These are phyloP conservation scores for Conus betulinus DNA, from an alignment of 1,140 invertebrate species.

Conservation along the genomic window DNA sequence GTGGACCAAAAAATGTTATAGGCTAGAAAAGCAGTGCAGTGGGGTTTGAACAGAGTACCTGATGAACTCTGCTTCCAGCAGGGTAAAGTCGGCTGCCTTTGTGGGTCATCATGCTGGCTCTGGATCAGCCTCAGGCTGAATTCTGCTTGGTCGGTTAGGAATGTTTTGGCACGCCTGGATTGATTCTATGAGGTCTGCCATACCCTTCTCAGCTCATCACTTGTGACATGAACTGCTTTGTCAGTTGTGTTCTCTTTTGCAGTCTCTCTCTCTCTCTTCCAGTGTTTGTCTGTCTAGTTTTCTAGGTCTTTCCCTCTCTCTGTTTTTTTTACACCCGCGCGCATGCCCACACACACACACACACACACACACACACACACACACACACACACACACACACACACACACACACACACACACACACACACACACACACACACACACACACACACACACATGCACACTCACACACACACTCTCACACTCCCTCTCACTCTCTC, in stretches of 20 bases:
- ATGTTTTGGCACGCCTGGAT: neutral
- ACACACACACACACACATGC: constrained; percentile 5
- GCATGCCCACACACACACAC: no score
- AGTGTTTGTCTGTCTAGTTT: neutral
- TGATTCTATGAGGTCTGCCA: neutral
- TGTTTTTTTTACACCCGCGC: no score
- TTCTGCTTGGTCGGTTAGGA: neutral
- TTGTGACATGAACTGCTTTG: neutral
- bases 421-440: constrained; percentile 1
- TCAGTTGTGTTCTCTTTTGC: neutral
- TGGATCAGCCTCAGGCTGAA: neutral
- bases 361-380: no score
- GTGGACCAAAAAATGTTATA: no score
- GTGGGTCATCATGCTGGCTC: neutral
- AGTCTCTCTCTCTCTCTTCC: constrained; percentile 13
- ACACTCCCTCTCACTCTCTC: no score
- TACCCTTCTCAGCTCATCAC: neutral
- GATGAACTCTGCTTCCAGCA: neutral
- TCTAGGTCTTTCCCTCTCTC: neutral
- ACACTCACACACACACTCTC: neutral
- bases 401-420: neutral
- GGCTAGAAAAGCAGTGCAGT: neutral
- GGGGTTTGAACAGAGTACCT: neutral
- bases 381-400: neutral
- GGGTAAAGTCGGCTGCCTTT: neutral